A percentile compares a stretch with the other conserved stretches of the same genome.
These are phyloP conservation scores for Nibea albiflora DNA, from an alignment of 2,113 vertebrate species.

Conservation along the genomic window DNA sequence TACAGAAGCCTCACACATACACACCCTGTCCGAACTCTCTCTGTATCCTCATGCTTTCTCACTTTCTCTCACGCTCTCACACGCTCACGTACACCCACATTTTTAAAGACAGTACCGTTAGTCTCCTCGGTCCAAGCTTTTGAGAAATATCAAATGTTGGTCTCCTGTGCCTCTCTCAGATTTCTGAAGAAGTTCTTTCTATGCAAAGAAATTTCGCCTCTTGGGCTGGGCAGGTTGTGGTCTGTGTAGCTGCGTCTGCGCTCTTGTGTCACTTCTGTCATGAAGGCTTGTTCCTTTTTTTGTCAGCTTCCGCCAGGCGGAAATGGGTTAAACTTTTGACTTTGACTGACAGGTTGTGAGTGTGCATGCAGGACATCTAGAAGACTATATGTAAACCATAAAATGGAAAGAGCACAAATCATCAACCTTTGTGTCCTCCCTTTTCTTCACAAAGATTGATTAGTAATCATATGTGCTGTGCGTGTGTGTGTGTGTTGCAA, in stretches of 20 bases:
- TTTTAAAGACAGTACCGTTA: constrained; percentile 66
- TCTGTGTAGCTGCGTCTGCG: constrained; percentile 44
- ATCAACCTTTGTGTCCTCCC: not conserved
- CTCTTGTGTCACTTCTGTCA: constrained; percentile 63
- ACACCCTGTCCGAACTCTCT: constrained; percentile 7
- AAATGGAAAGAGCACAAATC: constrained; percentile 1
- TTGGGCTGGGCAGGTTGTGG: constrained; percentile 50
- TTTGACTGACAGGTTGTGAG: constrained; percentile 47
- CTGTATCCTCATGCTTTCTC: not conserved
- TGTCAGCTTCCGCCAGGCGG: constrained; percentile 80
- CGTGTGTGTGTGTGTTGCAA: not conserved
- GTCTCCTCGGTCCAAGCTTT: constrained; percentile 51
- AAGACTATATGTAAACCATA: not conserved
- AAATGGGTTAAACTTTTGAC: constrained; percentile 53
- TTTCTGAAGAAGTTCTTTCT: constrained; percentile 45
- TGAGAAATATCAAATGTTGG: constrained; percentile 16
- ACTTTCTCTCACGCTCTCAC: not conserved
- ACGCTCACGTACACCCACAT: constrained; percentile 10
- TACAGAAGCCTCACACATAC: not conserved
- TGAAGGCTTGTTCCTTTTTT: constrained; percentile 78
- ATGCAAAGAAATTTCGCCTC: constrained; percentile 32
- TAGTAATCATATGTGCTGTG: not conserved
- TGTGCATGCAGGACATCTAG: not conserved
- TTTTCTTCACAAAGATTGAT: not conserved
- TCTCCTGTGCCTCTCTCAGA: constrained; percentile 21